These are phyloP conservation scores for Neosilurus mollespiculum DNA, from an alignment of 2,797 vertebrate species.

Conservation along the genomic window DNA sequence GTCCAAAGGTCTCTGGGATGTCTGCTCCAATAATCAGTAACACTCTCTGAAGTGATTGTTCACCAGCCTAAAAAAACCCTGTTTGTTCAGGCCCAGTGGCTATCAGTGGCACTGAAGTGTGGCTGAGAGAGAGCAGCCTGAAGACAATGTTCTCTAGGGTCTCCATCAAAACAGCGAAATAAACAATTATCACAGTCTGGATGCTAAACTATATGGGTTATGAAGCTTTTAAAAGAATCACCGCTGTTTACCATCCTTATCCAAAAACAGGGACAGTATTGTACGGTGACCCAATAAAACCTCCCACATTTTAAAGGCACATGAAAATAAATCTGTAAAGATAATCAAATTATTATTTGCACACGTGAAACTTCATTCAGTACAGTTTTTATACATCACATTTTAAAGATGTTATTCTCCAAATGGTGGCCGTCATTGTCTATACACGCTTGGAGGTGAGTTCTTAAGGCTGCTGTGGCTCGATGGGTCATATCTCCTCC, in stretches of 20 bases:
- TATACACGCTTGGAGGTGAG: too few relatives aligned
- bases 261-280: neutral
- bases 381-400: too few relatives aligned
- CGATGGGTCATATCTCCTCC: too few relatives aligned
- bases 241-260: neutral
- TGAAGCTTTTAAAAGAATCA: slow-evolving; percentile 15
- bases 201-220: slow-evolving; percentile 7
- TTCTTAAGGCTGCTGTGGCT: too few relatives aligned
- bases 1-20: slow-evolving; percentile 45
- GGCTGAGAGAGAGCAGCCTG: slow-evolving; percentile 42
- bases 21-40: slow-evolving; percentile 55
- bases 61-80: slow-evolving; percentile 41
- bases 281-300: neutral
- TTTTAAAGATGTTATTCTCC: too few relatives aligned
- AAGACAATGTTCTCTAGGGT: slow-evolving; percentile 38
- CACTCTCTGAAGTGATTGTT: slow-evolving; percentile 50
- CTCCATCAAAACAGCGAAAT: slow-evolving; percentile 33
- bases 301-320: too few relatives aligned
- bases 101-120: slow-evolving; percentile 53
- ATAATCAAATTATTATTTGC: too few relatives aligned
- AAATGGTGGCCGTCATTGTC: too few relatives aligned
- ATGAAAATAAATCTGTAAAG: too few relatives aligned
- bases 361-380: too few relatives aligned
- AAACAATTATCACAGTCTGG: slow-evolving; percentile 22
- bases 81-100: slow-evolving; percentile 48